phyloP scores from a whole-genome alignment of 2,888 invertebrate species.

The Drosophila melanosoma region DNA sequence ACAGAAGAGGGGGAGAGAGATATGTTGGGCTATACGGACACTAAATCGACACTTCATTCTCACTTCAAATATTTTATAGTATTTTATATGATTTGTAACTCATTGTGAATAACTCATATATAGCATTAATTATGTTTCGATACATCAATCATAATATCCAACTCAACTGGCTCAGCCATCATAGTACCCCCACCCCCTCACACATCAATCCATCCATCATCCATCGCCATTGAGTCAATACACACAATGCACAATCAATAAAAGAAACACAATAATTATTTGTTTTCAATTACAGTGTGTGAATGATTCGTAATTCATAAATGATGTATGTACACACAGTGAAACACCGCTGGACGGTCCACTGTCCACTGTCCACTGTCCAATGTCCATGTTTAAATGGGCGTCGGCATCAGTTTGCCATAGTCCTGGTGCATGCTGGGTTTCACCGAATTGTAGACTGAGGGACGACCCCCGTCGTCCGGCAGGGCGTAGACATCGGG shows the following conservation, averaged over 20 bases:
- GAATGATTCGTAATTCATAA: constrained; percentile 10
- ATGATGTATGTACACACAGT: constrained; percentile 14
- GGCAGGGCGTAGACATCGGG: constrained; percentile 92
- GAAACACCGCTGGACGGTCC: neutral
- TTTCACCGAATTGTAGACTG: constrained; percentile 94
- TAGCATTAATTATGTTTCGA: neutral
- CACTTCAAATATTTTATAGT: neutral
- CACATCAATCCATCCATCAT: too few relatives aligned
- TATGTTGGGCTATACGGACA: constrained; percentile 5
- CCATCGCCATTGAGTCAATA: neutral
- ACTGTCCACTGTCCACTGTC: neutral
- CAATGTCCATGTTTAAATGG: constrained; percentile 88
- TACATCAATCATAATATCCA: neutral
- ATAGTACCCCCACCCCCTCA: neutral
- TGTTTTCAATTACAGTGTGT: neutral
- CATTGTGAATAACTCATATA: neutral
- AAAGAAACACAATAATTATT: neutral
- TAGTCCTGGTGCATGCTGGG: constrained; percentile 95
- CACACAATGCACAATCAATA: neutral
- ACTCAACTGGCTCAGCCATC: neutral
- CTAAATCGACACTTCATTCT: neutral
- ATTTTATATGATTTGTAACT: neutral
- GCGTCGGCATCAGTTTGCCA: constrained; percentile 92
- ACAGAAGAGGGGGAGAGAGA: neutral
- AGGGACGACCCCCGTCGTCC: constrained; percentile 91